A percentile compares a stretch with the other conserved stretches of the same genome.
phyloP scores from a whole-genome alignment of 2,888 invertebrate genomes.

The Papilio demoleus region DNA sequence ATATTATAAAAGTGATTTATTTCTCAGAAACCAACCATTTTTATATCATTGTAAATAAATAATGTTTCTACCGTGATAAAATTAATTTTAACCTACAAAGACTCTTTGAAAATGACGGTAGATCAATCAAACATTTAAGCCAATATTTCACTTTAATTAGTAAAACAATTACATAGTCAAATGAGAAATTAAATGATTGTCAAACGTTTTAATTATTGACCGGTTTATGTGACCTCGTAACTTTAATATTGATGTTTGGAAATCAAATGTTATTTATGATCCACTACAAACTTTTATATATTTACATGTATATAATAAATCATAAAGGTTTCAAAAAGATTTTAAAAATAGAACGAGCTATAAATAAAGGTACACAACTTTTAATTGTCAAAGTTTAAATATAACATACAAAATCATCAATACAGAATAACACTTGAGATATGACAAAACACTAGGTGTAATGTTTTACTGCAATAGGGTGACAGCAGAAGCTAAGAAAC shows the following conservation, averaged over 20 bases:
- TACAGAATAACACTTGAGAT: background rate
- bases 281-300: no score
- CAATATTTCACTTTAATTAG: slow-evolving; percentile 13
- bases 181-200: slow-evolving; percentile 3
- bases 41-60: no score
- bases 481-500: slow-evolving; percentile 19
- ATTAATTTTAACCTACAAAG: background rate
- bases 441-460: background rate
- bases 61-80: background rate
- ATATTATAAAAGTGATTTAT: no score
- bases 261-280: no score
- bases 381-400: background rate
- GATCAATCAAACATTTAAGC: background rate
- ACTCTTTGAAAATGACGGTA: background rate
- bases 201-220: slow-evolving; percentile 4
- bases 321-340: no score
- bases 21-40: no score
- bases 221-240: background rate
- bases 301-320: no score
- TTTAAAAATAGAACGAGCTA: background rate
- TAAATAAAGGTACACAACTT: background rate
- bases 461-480: background rate
- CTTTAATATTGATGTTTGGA: no score
- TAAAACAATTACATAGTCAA: slow-evolving; percentile 1
- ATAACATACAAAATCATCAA: background rate